These are phyloP conservation scores for Octodon degus DNA, from an alignment of 2,113 vertebrate genomes.

Conservation along the genomic window DNA sequence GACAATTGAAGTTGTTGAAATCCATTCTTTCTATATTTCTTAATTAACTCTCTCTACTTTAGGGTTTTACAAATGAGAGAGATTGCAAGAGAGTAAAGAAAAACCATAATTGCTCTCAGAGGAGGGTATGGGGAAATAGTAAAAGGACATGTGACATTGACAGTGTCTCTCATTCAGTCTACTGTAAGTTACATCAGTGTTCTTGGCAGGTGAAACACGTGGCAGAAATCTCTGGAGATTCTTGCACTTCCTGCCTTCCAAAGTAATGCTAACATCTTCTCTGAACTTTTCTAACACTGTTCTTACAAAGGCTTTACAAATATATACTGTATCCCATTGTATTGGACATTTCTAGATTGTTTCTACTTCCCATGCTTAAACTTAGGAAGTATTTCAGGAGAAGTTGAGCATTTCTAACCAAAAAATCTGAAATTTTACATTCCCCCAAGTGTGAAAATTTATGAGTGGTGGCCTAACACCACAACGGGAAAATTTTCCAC, in stretches of 20 bases:
- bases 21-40: neutral
- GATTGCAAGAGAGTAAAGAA: neutral
- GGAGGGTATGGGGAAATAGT: neutral
- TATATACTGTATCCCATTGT: neutral
- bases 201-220: neutral
- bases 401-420: neutral
- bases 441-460: neutral
- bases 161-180: neutral
- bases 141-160: neutral
- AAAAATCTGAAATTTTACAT: neutral
- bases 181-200: neutral
- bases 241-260: neutral
- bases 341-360: neutral
- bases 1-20: neutral
- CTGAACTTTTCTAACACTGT: neutral
- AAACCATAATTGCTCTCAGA: neutral
- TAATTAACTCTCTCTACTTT: neutral
- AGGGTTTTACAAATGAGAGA: neutral
- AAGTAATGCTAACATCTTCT: neutral
- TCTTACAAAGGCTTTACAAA: neutral
- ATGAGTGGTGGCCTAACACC: neutral
- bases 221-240: conserved; percentile 26
- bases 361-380: neutral
- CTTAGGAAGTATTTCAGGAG: neutral
- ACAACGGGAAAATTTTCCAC: neutral